phyloP scores from a whole-genome alignment of 2,113 vertebrate species.

The Rhea pennata region DNA sequence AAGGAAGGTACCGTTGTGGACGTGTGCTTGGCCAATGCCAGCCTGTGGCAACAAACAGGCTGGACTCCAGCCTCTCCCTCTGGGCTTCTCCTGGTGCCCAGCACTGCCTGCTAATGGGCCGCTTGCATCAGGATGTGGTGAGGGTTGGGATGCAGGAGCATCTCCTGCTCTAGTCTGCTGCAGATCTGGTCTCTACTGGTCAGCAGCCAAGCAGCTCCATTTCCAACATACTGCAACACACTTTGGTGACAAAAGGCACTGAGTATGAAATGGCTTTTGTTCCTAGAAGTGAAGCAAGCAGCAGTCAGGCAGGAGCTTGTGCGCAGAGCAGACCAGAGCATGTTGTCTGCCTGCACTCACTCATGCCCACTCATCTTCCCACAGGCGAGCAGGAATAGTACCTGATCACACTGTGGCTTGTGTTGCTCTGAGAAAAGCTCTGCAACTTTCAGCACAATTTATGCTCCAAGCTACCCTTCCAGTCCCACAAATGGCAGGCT shows the following conservation, averaged over 20 bases:
- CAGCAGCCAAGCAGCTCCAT: not conserved
- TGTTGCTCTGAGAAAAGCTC: not conserved
- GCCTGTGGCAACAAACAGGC: not conserved
- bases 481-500: not conserved
- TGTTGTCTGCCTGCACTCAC: not conserved
- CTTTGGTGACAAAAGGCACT: not conserved
- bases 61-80: not conserved
- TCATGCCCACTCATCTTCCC: constrained; percentile 31
- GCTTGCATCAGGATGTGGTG: too few species aligned
- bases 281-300: not conserved
- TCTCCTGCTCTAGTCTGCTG: not conserved
- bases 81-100: not conserved
- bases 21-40: not conserved
- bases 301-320: not conserved
- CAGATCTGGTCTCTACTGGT: fast-evolving
- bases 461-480: not conserved
- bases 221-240: not conserved
- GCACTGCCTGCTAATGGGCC: not conserved
- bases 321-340: not conserved
- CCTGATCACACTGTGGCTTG: constrained; percentile 2
- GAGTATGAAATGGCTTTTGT: not conserved
- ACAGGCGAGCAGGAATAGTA: constrained; percentile 42
- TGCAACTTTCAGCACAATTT: not conserved
- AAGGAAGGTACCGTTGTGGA: not conserved
- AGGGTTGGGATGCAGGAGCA: fast-evolving